Conservation (phyloP, 2,797 vertebrate genomes). For the Acanthornis magna region DNA sequence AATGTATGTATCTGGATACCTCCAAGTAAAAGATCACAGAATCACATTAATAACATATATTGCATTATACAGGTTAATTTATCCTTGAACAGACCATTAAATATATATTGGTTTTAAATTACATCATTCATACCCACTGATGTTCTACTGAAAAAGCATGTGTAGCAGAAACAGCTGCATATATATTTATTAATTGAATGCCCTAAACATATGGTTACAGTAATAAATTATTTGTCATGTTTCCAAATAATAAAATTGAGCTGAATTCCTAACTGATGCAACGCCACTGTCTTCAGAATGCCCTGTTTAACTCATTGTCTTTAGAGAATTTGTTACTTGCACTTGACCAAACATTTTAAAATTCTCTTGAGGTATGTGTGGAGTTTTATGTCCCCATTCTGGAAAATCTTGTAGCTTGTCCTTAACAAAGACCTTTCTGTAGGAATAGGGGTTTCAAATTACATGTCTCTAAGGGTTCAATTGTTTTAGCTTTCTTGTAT, state of each 20-base stretch:
- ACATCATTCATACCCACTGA: not conserved
- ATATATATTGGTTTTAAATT: constrained; percentile 3
- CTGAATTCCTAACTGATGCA: not conserved
- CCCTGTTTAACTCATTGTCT: not conserved
- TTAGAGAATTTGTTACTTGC: not conserved
- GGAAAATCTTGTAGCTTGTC: not conserved
- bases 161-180: constrained; percentile 9
- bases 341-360: not conserved
- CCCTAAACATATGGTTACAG: not conserved
- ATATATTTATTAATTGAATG: constrained; percentile 27
- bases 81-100: not conserved
- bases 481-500: not conserved
- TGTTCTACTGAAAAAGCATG: constrained; percentile 5
- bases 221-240: not conserved
- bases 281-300: not conserved
- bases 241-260: not conserved
- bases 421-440: not conserved
- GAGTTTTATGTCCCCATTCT: not conserved
- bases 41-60: not conserved
- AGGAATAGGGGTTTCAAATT: not conserved
- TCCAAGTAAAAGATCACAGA: not conserved
- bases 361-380: not conserved
- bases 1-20: not conserved
- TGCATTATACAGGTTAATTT: not conserved
- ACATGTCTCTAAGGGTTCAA: not conserved